Conservation (phyloP, 2,113 vertebrate species). For the Collichthys lucidus region DNA sequence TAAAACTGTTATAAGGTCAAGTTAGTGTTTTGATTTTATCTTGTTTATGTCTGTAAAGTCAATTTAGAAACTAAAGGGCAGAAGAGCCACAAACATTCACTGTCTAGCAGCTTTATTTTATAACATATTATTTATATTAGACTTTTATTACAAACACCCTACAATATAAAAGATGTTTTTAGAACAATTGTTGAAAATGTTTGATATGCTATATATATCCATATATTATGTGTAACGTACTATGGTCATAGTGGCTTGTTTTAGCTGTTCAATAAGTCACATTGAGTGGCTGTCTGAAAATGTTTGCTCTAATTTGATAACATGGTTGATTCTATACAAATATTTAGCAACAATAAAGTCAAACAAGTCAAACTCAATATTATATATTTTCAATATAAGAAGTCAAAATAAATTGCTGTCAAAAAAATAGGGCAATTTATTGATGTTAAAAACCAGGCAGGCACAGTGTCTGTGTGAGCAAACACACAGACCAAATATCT, state of each 20-base stretch:
- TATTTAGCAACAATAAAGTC: neutral
- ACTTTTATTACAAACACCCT: no score
- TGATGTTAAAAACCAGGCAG: constrained; percentile 64
- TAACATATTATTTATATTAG: no score
- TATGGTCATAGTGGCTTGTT: neutral
- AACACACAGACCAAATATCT: constrained; percentile 60
- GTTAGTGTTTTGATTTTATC: neutral
- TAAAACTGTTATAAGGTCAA: neutral
- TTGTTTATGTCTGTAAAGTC: neutral
- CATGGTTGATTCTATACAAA: neutral
- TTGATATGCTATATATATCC: neutral
- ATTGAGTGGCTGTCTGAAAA: neutral
- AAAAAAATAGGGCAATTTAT: constrained; percentile 65
- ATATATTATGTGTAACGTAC: neutral
- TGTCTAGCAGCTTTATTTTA: no score
- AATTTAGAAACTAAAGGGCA: neutral
- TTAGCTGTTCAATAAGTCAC: neutral
- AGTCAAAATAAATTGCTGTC: neutral
- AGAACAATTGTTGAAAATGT: neutral
- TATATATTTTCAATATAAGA: neutral
- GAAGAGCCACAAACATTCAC: no score
- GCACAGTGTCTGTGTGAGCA: constrained; percentile 52
- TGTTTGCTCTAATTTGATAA: neutral
- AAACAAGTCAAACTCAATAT: neutral
- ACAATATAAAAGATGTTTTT: neutral